Conservation (phyloP, 2,888 invertebrate species). For the Galeruca laticollis region DNA sequence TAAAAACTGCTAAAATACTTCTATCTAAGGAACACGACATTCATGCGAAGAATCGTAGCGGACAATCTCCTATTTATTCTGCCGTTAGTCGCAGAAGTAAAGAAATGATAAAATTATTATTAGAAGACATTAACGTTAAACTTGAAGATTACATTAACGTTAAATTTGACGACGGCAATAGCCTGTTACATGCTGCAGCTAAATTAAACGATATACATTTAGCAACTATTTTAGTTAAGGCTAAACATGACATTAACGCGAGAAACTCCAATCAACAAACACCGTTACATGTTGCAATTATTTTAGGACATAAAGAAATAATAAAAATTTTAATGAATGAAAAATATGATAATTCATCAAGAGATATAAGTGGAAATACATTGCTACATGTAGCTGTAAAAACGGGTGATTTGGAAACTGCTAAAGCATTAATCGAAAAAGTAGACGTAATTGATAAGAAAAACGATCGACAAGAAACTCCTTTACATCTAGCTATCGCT, state of each 20-base stretch:
- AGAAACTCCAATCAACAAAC: neutral
- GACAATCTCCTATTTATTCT: neutral
- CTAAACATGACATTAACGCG: neutral
- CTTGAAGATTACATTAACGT: neutral
- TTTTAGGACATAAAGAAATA: neutral
- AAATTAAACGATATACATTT: neutral
- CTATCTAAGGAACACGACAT: slow-evolving; percentile 1
- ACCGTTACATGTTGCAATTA: neutral
- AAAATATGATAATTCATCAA: neutral
- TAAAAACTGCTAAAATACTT: neutral
- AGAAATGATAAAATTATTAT: neutral
- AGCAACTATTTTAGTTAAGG: neutral
- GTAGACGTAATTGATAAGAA: neutral
- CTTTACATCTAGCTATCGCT: neutral
- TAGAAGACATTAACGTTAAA: neutral
- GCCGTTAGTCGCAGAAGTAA: neutral
- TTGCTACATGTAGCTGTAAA: neutral
- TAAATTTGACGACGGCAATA: neutral
- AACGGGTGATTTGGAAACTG: neutral
- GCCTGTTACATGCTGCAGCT: neutral
- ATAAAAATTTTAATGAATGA: neutral
- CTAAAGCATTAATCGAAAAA: neutral
- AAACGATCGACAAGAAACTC: neutral
- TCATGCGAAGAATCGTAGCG: neutral
- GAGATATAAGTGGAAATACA: neutral